Percentiles rank a stretch among this genome's conserved stretches.
phyloP scores from a whole-genome alignment of 2,113 vertebrate species.

The Zootoca vivipara region DNA sequence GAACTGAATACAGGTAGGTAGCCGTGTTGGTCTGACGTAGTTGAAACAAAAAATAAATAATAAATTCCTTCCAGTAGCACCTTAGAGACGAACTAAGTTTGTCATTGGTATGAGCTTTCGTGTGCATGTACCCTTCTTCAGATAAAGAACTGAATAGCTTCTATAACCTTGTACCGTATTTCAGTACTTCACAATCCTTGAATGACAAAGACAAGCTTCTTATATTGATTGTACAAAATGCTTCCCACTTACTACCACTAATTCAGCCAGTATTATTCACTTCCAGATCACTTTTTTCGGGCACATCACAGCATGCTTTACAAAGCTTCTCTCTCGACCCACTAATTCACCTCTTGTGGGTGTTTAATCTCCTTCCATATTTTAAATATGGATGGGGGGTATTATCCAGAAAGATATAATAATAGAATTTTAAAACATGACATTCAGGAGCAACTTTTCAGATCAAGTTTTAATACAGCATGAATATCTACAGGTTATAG shows the following conservation, averaged over 20 bases:
- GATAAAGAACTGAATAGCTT: not conserved
- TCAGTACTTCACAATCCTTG: not conserved
- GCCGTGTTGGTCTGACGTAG: too few relatives aligned
- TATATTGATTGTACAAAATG: not conserved
- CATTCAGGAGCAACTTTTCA: not conserved
- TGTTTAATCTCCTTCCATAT: not conserved
- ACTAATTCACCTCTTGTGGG: not conserved
- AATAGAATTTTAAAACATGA: not conserved
- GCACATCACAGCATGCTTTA: not conserved
- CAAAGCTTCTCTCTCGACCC: not conserved
- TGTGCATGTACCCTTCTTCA: too few relatives aligned
- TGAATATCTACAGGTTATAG: not conserved
- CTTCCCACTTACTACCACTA: not conserved
- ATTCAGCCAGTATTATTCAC: not conserved
- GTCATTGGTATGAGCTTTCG: too few relatives aligned
- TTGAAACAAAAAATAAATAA: too few relatives aligned
- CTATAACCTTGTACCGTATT: not conserved
- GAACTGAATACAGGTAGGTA: not conserved
- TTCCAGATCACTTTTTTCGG: not conserved
- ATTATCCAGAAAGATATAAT: not conserved
- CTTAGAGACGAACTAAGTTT: too few relatives aligned
- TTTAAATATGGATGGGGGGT: not conserved
- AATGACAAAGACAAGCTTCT: not conserved
- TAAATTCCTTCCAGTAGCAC: too few relatives aligned
- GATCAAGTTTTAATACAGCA: not conserved